phyloP scores from a whole-genome alignment of 2,888 invertebrate species.

The Ceramica pisi region DNA sequence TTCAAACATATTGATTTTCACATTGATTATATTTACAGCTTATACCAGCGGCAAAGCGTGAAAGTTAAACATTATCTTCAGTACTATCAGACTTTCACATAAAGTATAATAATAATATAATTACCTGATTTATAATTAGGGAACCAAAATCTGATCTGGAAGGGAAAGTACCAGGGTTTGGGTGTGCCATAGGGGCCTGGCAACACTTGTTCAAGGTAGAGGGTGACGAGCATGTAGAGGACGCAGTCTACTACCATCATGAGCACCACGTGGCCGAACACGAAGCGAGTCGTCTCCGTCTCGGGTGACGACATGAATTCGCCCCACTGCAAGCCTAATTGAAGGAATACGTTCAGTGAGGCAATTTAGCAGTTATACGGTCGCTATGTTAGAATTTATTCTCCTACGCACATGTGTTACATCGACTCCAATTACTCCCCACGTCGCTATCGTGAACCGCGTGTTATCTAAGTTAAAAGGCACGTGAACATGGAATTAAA shows the following conservation, averaged over 20 bases:
- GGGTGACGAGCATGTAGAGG: slow-evolving; percentile 94
- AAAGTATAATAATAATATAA: slow-evolving; percentile 46
- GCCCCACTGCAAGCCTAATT: slow-evolving; percentile 91
- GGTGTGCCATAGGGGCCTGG: slow-evolving; percentile 97
- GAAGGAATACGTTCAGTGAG: slow-evolving; percentile 44
- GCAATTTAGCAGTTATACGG: slow-evolving; percentile 52
- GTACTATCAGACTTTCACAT: neutral
- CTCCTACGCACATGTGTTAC: slow-evolving; percentile 50
- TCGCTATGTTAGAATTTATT: slow-evolving; percentile 48
- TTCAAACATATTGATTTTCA: neutral
- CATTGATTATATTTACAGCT: neutral
- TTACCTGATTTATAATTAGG: slow-evolving; percentile 64
- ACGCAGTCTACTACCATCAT: slow-evolving; percentile 93
- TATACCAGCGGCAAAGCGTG: neutral
- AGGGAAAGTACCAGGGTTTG: slow-evolving; percentile 95
- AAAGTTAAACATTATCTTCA: no score
- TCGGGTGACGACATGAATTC: slow-evolving; percentile 92
- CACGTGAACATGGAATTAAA: neutral
- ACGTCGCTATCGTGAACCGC: slow-evolving; percentile 6
- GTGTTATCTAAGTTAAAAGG: neutral
- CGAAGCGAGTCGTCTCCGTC: slow-evolving; percentile 92
- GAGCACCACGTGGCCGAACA: slow-evolving; percentile 93
- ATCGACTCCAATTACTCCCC: slow-evolving; percentile 38
- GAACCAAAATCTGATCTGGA: slow-evolving; percentile 91
- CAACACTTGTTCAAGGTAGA: slow-evolving; percentile 96